Evolutionary conservation across 2,113 vertebrate genomes (phyloP).

Genomic region (Piprites chloris): DNA sequence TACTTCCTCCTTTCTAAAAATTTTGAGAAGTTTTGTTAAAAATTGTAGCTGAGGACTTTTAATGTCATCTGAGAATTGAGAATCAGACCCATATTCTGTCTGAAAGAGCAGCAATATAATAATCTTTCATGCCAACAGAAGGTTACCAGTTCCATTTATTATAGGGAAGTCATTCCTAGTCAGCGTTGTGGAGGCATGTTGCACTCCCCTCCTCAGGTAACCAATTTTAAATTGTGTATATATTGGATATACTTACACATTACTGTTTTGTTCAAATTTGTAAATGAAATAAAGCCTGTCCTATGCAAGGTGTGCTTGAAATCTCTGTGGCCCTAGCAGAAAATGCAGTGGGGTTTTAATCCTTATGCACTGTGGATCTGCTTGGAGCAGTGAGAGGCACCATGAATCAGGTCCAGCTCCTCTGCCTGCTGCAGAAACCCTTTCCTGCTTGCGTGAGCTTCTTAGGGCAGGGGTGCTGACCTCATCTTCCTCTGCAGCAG

Average conservation of each 20-base stretch:
- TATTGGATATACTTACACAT: not conserved
- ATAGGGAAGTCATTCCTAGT: not conserved
- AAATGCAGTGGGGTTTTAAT: not conserved
- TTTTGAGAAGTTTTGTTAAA: not conserved
- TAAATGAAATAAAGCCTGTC: not conserved
- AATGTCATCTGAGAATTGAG: not conserved
- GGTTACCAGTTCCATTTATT: not conserved
- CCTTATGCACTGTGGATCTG: not conserved
- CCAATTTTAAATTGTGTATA: not conserved
- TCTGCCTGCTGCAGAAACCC: not conserved
- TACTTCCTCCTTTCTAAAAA: not conserved
- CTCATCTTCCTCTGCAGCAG: not conserved
- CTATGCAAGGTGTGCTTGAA: not conserved
- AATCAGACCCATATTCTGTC: not conserved
- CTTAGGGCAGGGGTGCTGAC: rapidly evolving
- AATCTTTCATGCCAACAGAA: not conserved
- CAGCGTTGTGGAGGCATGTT: not conserved
- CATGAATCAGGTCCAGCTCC: not conserved
- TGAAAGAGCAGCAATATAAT: not conserved
- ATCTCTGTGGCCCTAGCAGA: not conserved
- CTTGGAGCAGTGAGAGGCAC: not conserved
- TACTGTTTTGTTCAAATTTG: not conserved
- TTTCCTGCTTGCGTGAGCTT: not conserved
- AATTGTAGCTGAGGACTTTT: not conserved
- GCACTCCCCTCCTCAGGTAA: not conserved